Evolutionary conservation across 2,888 invertebrate genomes (phyloP).

Genomic region (Notocelia uddmanniana): DNA sequence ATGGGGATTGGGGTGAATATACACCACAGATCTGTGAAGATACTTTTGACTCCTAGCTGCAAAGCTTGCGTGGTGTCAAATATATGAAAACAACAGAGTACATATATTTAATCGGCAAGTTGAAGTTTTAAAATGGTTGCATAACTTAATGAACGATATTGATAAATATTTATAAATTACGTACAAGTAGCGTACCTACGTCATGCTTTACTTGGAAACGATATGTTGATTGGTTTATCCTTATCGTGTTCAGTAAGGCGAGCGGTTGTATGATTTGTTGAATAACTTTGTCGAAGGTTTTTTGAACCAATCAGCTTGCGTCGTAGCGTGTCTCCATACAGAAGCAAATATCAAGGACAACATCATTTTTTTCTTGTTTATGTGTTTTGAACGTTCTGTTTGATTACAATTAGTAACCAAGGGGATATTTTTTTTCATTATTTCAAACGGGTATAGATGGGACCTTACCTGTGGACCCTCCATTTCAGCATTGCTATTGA

Average conservation of each 20-base stretch:
- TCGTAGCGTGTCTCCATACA: background rate
- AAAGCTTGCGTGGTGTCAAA: no score
- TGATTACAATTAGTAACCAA: background rate
- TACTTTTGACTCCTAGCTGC: no score
- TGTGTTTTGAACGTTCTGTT: background rate
- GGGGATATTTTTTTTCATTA: no score
- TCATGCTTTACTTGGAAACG: background rate
- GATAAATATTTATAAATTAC: constrained; percentile 4
- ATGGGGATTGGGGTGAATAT: no score
- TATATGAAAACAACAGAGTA: no score
- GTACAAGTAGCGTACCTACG: constrained; percentile 1
- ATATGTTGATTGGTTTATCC: constrained; percentile 13
- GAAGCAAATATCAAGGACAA: constrained; percentile 9
- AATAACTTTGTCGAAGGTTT: background rate
- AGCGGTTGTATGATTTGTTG: constrained; percentile 10
- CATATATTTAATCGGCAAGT: background rate
- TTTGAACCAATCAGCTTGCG: constrained; percentile 10
- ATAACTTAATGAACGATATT: background rate
- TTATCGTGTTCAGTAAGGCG: constrained; percentile 8
- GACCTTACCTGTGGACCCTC: constrained; percentile 89
- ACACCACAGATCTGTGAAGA: no score
- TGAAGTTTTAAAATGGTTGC: background rate
- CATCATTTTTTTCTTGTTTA: background rate
- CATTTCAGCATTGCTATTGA: constrained; percentile 92
- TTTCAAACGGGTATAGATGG: background rate